Percentiles rank a stretch among this genome's conserved stretches.
phyloP scores from a whole-genome alignment of 2,888 invertebrate species.

The Orchesellides sinensis region DNA sequence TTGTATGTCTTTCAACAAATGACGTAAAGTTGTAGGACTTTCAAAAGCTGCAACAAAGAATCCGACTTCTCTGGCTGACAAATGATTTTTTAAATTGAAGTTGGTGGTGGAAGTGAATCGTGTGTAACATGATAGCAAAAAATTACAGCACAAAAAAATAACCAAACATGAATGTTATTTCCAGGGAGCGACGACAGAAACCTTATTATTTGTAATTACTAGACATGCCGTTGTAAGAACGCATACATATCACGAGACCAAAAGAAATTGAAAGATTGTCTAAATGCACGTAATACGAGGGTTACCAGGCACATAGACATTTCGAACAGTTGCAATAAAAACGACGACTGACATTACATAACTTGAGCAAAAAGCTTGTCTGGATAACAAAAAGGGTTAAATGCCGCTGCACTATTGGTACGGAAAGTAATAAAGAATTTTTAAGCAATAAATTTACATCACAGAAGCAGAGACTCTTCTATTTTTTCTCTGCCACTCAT shows the following conservation, averaged over 20 bases:
- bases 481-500: no score
- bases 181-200: conserved; percentile 11
- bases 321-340: conserved; percentile 24
- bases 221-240: neutral
- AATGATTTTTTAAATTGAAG: neutral
- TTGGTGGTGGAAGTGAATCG: neutral
- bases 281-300: neutral
- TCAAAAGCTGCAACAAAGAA: neutral
- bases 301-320: no score
- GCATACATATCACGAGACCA: no score
- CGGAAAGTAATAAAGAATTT: conserved; percentile 3
- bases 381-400: neutral
- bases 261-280: neutral
- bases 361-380: no score
- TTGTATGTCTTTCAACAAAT: no score
- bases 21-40: no score
- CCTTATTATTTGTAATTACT: conserved; percentile 22
- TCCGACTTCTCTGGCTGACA: no score
- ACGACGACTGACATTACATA: conserved; percentile 33
- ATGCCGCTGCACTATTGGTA: neutral
- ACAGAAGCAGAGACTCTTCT: no score
- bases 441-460: conserved; percentile 19
- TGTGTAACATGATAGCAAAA: neutral
- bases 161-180: no score
- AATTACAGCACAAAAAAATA: neutral